Evolutionary conservation across 2,113 vertebrate species (phyloP), one percentile per base, ranked within the genome.

Genomic region (Cebus imitator): DNA sequence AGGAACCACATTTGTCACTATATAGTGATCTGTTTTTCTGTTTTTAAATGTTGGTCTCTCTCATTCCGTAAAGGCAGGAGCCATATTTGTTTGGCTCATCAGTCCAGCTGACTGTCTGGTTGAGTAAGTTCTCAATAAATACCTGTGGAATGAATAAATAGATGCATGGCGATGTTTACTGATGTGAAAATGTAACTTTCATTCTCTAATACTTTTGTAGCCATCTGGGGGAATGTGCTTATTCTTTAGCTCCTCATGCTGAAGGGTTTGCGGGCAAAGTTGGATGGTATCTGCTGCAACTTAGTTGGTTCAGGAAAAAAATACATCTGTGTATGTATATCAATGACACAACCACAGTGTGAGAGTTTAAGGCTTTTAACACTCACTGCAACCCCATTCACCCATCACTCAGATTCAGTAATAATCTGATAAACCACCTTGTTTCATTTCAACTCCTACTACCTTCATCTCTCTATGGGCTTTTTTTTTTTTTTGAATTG

Each of bases 91-190:
- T 82, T 79, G 73, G 32, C 27, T 81, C 27, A 66, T 81, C 3
- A 21, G 7, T 72, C 61, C 72, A 13, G 20, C 32, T 83, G 80
- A 66, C 30, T 87, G 37, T 75, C 43, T 75, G 52, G 43, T 66
- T 86, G 75, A 80, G 35, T 80, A 90, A 96, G 23, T 32, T 50
- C 30, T 92, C 48, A 48, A 43, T 55, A 93, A 96, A 81, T 88
- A 52, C 48, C 78, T 50, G 43, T 89, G 66, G 37, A 78, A 57
- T 72, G 48, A 97, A 61, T 68, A 85, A 58, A 37, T 79, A 87
- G 70, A 37, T 75, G 25, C 3, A 2, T 84, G 70, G 72, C 6
- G 21, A 9, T 87, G 27, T 87, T 96, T 83, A 23, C 80, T 87
- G 40, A 61, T 61, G 27, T 73, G 73, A 87, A 78, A 57, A 86